phyloP scores from a whole-genome alignment of 1,140 invertebrate species.

The Tenebrio molitor region DNA sequence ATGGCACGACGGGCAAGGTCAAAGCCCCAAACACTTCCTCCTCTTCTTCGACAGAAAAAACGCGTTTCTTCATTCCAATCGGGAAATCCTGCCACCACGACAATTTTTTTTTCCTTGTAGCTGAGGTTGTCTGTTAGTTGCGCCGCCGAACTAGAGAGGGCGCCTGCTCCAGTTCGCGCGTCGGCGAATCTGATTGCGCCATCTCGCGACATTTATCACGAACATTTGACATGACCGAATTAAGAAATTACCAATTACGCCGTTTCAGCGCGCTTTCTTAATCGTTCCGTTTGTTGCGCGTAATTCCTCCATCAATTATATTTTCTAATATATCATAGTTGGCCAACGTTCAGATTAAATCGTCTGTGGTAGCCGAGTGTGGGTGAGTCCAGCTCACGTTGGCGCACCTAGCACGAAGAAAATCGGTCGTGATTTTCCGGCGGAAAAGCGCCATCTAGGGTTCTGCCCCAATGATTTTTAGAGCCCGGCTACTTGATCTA shows the following conservation, averaged over 20 bases:
- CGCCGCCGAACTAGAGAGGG: too few relatives aligned
- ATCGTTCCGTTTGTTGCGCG: constrained; percentile 34
- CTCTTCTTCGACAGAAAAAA: too few relatives aligned
- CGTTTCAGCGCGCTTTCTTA: constrained; percentile 44
- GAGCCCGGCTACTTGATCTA: constrained; percentile 36
- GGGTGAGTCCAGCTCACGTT: constrained; percentile 24
- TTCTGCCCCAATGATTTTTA: too few relatives aligned
- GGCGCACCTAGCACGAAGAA: background rate
- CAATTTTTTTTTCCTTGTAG: too few relatives aligned
- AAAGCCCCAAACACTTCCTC: too few relatives aligned
- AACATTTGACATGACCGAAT: constrained; percentile 49
- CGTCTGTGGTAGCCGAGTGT: constrained; percentile 50
- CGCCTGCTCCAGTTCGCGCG: too few relatives aligned
- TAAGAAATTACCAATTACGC: constrained; percentile 48
- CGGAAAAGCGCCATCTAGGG: background rate
- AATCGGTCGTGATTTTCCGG: background rate
- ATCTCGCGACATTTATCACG: constrained; percentile 33
- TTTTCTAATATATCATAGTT: constrained; percentile 48
- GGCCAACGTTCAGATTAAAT: constrained; percentile 53
- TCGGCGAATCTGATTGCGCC: too few relatives aligned
- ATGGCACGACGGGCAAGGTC: background rate
- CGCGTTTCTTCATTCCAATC: too few relatives aligned
- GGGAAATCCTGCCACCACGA: too few relatives aligned
- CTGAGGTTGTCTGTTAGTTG: too few relatives aligned
- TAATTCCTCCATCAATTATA: constrained; percentile 50